Evolutionary conservation across 2,797 vertebrate species (phyloP).

Genomic region (Periparus ater): DNA sequence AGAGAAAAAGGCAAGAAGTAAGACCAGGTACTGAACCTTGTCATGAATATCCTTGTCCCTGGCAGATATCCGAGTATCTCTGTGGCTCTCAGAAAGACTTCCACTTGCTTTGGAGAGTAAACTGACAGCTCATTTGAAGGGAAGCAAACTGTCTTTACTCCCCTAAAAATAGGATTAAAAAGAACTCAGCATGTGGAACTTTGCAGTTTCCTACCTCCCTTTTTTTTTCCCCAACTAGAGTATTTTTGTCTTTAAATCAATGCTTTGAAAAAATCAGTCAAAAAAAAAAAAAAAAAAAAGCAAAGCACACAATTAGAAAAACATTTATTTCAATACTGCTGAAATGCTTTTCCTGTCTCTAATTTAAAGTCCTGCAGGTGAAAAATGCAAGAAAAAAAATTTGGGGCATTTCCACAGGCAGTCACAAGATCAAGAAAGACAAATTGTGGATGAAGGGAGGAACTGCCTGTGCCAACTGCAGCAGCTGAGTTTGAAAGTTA

Average conservation of each 20-base stretch:
- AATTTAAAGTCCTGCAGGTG: conserved; percentile 36
- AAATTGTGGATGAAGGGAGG: background rate
- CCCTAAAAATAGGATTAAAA: background rate
- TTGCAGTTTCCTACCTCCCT: background rate
- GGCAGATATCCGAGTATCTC: background rate
- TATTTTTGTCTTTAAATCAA: background rate
- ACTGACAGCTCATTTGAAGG: background rate
- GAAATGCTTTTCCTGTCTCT: conserved; percentile 26
- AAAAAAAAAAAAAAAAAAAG: background rate
- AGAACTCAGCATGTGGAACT: background rate
- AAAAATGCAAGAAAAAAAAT: conserved; percentile 32
- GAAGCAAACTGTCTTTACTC: background rate
- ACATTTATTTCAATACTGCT: background rate
- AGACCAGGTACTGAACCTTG: background rate
- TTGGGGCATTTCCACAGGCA: conserved; percentile 26
- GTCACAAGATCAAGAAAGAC: conserved; percentile 54
- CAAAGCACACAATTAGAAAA: background rate
- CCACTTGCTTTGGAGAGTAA: background rate
- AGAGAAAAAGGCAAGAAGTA: background rate
- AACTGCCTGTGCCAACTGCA: conserved; percentile 40
- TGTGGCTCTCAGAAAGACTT: background rate
- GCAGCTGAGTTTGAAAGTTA: conserved; percentile 60
- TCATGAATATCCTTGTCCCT: background rate
- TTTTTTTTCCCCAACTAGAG: background rate
- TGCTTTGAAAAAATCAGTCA: background rate